phyloP scores from a whole-genome alignment of 2,888 invertebrate species.

The Tuberolachnus salignus region DNA sequence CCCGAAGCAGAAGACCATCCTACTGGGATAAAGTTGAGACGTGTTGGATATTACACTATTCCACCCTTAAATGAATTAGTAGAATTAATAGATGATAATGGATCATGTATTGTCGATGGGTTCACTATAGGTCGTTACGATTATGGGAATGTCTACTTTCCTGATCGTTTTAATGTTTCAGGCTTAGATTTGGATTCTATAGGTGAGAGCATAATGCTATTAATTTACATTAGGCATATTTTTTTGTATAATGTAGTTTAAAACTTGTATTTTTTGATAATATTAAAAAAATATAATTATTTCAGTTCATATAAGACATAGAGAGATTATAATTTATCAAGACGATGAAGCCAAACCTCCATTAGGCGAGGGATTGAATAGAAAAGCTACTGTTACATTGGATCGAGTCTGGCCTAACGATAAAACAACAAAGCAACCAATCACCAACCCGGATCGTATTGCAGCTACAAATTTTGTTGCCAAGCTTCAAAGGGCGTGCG shows the following conservation, averaged over 20 bases:
- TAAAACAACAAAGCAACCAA: slow-evolving; percentile 77
- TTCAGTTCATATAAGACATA: slow-evolving; percentile 87
- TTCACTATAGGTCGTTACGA: slow-evolving; percentile 87
- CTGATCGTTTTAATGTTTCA: slow-evolving; percentile 82
- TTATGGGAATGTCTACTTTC: slow-evolving; percentile 88
- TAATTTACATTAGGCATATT: neutral
- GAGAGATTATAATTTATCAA: slow-evolving; percentile 94
- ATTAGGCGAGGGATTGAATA: slow-evolving; percentile 85
- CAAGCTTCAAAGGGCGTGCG: slow-evolving; percentile 81
- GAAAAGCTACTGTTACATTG: slow-evolving; percentile 87
- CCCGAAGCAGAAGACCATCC: slow-evolving; percentile 66
- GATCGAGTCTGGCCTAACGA: slow-evolving; percentile 94
- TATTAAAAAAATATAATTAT: no score
- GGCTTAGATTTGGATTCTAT: slow-evolving; percentile 85
- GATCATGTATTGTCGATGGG: slow-evolving; percentile 81
- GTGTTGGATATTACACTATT: slow-evolving; percentile 89
- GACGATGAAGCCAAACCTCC: slow-evolving; percentile 87
- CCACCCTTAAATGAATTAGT: slow-evolving; percentile 83
- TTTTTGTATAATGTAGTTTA: neutral
- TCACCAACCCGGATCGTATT: slow-evolving; percentile 80
- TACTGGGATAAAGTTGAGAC: slow-evolving; percentile 76
- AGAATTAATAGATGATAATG: slow-evolving; percentile 74
- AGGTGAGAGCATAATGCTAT: slow-evolving; percentile 66
- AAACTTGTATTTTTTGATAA: slow-evolving; percentile 40
- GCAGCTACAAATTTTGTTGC: slow-evolving; percentile 83